Conservation (phyloP, 1,140 invertebrate genomes). For the Rhopalosiphum padi region DNA sequence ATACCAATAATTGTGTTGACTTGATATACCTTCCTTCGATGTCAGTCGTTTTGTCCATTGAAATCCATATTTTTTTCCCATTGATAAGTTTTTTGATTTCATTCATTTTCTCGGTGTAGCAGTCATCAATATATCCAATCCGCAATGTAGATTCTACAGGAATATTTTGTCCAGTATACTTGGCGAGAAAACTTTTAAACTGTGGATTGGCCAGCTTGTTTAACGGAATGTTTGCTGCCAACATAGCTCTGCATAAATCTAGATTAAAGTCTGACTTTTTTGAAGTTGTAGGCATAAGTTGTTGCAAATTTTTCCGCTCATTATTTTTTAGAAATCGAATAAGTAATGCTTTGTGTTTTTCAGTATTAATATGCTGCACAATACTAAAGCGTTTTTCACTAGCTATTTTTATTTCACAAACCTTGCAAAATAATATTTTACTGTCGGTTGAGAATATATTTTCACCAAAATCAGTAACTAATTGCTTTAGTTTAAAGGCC, state of each 20-base stretch:
- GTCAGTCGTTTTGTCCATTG: not conserved
- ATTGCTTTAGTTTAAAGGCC: not conserved
- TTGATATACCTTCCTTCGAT: slow-evolving; percentile 16
- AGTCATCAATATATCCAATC: not conserved
- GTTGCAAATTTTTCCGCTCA: not conserved
- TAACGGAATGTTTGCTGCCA: not conserved
- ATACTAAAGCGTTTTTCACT: slow-evolving; percentile 8
- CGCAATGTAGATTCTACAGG: not conserved
- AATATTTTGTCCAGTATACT: slow-evolving; percentile 13
- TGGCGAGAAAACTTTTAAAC: slow-evolving; percentile 8
- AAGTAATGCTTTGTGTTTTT: not conserved
- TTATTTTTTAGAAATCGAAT: not conserved
- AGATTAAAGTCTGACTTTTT: slow-evolving; percentile 20
- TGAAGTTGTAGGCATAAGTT: not conserved
- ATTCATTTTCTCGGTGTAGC: not conserved
- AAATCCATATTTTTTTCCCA: not conserved
- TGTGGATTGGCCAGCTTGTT: slow-evolving; percentile 7
- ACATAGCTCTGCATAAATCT: slow-evolving; percentile 1
- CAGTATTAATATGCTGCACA: slow-evolving; percentile 14
- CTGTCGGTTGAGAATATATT: not conserved
- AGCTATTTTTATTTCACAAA: not conserved
- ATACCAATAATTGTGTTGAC: not conserved
- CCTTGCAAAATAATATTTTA: not conserved
- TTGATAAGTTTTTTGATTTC: not conserved
- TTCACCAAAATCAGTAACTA: not conserved